A percentile compares a stretch with the other conserved stretches of the same genome.
These are phyloP conservation scores for Phoxinus phoxinus DNA, from an alignment of 2,113 vertebrate genomes.

Conservation along the genomic window DNA sequence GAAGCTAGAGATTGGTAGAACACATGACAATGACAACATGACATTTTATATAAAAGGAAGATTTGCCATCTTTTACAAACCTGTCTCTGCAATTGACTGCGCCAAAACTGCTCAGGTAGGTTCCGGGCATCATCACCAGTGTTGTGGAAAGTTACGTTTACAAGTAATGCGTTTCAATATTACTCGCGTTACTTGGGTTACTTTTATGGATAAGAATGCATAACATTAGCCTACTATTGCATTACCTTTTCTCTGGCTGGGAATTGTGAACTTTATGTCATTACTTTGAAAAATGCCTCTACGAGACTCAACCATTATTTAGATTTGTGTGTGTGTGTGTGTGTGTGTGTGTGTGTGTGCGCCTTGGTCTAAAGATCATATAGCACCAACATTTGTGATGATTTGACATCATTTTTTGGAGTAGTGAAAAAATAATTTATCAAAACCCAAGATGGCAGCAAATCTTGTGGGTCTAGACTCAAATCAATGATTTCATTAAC, in stretches of 20 bases:
- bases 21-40: background rate
- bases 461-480: background rate
- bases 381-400: background rate
- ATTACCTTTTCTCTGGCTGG: too few relatives aligned
- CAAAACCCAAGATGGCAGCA: background rate
- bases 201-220: too few relatives aligned
- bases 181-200: too few relatives aligned
- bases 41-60: background rate
- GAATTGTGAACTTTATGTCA: background rate
- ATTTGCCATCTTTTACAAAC: background rate
- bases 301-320: background rate
- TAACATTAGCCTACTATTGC: too few relatives aligned
- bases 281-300: background rate
- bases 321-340: background rate
- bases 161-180: too few relatives aligned
- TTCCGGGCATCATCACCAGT: too few relatives aligned
- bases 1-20: background rate
- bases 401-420: background rate
- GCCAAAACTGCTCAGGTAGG: too few relatives aligned
- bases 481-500: constrained; percentile 1
- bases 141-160: too few relatives aligned
- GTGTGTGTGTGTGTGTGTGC: too few relatives aligned
- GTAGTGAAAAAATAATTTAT: background rate
- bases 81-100: background rate
- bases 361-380: background rate